Evolutionary conservation across 2,888 invertebrate species (phyloP), one percentile per base, ranked within the genome.

Genomic region (Dicyrtoma fusca): DNA sequence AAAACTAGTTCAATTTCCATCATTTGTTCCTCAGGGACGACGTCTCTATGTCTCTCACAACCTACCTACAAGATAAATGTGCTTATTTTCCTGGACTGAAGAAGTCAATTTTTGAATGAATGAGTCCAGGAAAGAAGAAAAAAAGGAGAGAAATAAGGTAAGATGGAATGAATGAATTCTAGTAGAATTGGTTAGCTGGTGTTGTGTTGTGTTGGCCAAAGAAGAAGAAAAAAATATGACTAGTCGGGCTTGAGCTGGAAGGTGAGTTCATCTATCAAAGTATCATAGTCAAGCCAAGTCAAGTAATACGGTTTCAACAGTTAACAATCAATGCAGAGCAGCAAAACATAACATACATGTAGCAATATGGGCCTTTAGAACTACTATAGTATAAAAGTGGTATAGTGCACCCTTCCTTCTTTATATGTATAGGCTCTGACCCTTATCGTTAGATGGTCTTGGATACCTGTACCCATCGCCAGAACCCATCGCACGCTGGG

Each of bases 51-150:
- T 34, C 34, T 34, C 34, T 34, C 13, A 25, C 25, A 57, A 57
- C 25, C 23, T 13, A 57, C 13, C 23, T 11, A 65, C 47, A 53
- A 66, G 66, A 66, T 66, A 53, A 66, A 66, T 66, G 66, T 66
- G 66, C 64, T 66, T 66, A 66, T 66, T 66, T 66, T 66, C 53
- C 42, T 53, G 10, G 42, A 42, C 19, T 44, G 66, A 51, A 66
- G 66, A 66, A 66, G 66, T 66, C 66, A 66, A 66, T 66, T 66
- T 55, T 51, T 66, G 53, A 66, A 66, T 66, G 66, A 66, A 66
- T 66, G 53, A 66, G 26, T 25, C 26, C 11, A 26, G 6, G 42
- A 11, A 66, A 49, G 49, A 57, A 19, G 53, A 66, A 66, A 66
- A n/a, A n/a, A n/a, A n/a, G 55, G 53, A 66, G 53, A 53, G 2